phyloP scores from a whole-genome alignment of 2,113 vertebrate genomes.

The Semnornis frantzii region DNA sequence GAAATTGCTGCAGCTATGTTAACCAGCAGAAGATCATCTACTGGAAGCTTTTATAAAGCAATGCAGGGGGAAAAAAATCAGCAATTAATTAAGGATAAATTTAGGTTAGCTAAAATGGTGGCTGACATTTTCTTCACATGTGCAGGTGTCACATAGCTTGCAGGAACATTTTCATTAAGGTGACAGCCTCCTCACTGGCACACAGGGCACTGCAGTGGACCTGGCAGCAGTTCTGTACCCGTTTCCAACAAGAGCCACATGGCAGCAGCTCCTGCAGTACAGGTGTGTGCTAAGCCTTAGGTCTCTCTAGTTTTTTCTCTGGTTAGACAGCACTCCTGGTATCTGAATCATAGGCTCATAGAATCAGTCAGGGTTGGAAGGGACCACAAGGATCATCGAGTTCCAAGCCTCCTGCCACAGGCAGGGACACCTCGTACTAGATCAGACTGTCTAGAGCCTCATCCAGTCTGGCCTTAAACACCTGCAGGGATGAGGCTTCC shows the following conservation, averaged over 20 bases:
- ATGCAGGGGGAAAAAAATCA: not conserved
- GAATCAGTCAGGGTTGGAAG: too few species aligned
- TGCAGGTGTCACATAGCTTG: not conserved
- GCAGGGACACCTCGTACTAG: too few species aligned
- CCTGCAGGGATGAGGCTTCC: too few species aligned
- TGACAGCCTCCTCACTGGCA: not conserved
- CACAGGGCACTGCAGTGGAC: not conserved
- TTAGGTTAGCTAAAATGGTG: not conserved
- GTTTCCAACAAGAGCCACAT: not conserved
- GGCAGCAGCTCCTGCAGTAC: not conserved
- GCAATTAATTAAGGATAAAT: not conserved
- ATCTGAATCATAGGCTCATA: not conserved
- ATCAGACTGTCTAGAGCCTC: too few species aligned
- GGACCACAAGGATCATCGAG: too few species aligned
- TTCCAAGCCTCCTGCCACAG: too few species aligned
- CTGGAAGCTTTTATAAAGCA: not conserved
- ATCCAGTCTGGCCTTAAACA: too few species aligned
- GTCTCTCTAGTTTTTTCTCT: not conserved
- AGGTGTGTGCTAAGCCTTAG: not conserved
- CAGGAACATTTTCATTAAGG: not conserved
- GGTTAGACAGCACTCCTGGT: not conserved
- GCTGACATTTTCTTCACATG: not conserved
- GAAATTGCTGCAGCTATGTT: not conserved
- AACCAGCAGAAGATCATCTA: not conserved
- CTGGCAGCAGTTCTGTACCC: not conserved